Percentiles rank a stretch among this genome's conserved stretches.
These are phyloP conservation scores for Cheilosia vulpina DNA, from an alignment of 2,888 invertebrate species.

Conservation along the genomic window DNA sequence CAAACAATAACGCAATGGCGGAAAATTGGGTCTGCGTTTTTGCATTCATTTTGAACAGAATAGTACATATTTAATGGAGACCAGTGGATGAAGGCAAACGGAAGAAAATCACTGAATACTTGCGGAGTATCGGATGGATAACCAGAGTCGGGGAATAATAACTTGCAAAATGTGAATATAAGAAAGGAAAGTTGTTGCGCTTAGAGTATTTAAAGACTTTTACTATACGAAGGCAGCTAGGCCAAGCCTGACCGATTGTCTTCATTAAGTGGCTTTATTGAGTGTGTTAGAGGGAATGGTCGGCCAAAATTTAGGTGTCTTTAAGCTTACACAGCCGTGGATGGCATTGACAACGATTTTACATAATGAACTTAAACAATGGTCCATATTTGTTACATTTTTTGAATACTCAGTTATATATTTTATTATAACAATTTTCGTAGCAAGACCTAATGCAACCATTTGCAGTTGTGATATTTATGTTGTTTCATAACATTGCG, in stretches of 20 bases:
- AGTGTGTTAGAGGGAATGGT: no score
- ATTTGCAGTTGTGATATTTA: no score
- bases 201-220: neutral
- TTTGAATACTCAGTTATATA: no score
- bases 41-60: constrained; percentile 1
- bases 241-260: constrained; percentile 15
- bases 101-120: constrained; percentile 10
- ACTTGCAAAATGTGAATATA: neutral
- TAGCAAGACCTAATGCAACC: no score
- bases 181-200: constrained; percentile 51
- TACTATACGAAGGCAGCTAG: constrained; percentile 12
- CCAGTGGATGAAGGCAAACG: constrained; percentile 10
- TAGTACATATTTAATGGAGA: constrained; percentile 39
- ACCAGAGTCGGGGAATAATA: no score
- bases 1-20: constrained; percentile 22
- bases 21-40: constrained; percentile 32
- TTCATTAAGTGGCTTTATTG: neutral
- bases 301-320: no score
- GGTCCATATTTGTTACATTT: no score
- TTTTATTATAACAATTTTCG: no score
- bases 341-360: no score
- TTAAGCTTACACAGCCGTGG: no score
- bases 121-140: neutral
- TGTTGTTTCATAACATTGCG: no score
- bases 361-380: no score